A percentile compares a stretch with the other conserved stretches of the same genome.
Conservation (phyloP, 2,797 vertebrate genomes). For the Leptodactylus fallax region DNA sequence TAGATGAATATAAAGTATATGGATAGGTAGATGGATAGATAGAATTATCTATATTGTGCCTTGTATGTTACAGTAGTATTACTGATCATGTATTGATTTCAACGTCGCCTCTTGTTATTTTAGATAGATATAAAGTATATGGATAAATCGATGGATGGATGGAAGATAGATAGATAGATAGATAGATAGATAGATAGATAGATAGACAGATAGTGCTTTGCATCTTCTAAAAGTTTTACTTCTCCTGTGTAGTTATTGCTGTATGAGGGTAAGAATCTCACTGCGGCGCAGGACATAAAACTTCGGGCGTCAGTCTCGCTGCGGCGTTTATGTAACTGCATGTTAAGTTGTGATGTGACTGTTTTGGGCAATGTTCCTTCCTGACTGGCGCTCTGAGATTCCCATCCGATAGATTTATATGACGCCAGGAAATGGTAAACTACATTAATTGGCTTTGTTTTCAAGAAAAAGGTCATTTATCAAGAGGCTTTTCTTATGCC, state of each 20-base stretch:
- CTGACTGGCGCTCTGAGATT: constrained; percentile 27
- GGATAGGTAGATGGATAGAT: no score
- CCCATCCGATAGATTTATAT: constrained; percentile 48
- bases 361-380: constrained; percentile 11
- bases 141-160: not conserved
- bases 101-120: no score
- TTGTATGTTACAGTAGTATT: no score
- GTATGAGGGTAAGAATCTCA: not conserved
- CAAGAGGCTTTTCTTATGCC: constrained; percentile 79
- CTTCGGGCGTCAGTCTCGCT: not conserved
- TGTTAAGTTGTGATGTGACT: constrained; percentile 27
- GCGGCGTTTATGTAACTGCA: constrained; percentile 6
- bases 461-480: constrained; percentile 80
- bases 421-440: constrained; percentile 75
- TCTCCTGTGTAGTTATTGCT: not conserved
- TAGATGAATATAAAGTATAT: no score
- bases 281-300: not conserved
- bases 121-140: not conserved
- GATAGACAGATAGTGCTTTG: not conserved
- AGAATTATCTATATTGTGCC: no score
- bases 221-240: not conserved
- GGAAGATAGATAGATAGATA: not conserved
- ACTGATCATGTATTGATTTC: no score
- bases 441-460: constrained; percentile 82
- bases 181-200: no score